Base-by-base conservation (phyloP, 2,797 vertebrate genomes). In the Syngnathus rostellatus region DNA sequence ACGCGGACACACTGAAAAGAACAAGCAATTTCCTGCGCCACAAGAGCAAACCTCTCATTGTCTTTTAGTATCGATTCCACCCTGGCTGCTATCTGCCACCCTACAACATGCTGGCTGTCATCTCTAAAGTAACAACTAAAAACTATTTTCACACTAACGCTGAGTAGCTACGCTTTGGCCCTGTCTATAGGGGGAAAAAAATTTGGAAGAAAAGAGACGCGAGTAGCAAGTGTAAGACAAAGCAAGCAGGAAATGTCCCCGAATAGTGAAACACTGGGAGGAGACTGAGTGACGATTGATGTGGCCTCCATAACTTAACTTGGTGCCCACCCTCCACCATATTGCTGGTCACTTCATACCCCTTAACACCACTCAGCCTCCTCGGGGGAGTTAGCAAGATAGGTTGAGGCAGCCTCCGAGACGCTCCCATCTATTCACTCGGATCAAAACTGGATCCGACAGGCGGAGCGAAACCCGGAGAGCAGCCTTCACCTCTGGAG, bases 21-120 rank as follows among this genome's bases (percentile, higher is more conserved):
- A 80, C 87, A 88, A 86, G 89, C 86, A 88, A 90, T 90, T 88
- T 90, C 88, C 87, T 89, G 87, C 75, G 76, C 80, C 72, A 75
- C 54, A 63, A 86, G 72, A 81, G 79, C 80, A 84, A 81, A 82
- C 79, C 84, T 85, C 79, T 83, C 82, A 89, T 89, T 90, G 86
- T 89, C 84, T 85, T 80, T 73, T 77, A 72, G 82, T 90, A 90
- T 87, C 86, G 87, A 90, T 89, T 88, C 72, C 80, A 80, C 82
- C 77, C 82, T 76, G 72, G 71, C 74, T 69, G 77, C 83, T 86
- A 85, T 90, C 83, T 81, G 80, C 81, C 76, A 80, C 84, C 77
- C 78, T 72, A 70, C 67, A 82, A 75, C 71, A 72, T 38, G 60
- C 60, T 45, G 40, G 17, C 77, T 65, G 73, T 73, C 70, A 75